Evolutionary conservation across 1,140 invertebrate species (phyloP), one percentile per base, ranked within the genome.

Genomic region (Eriosoma lanigerum): DNA sequence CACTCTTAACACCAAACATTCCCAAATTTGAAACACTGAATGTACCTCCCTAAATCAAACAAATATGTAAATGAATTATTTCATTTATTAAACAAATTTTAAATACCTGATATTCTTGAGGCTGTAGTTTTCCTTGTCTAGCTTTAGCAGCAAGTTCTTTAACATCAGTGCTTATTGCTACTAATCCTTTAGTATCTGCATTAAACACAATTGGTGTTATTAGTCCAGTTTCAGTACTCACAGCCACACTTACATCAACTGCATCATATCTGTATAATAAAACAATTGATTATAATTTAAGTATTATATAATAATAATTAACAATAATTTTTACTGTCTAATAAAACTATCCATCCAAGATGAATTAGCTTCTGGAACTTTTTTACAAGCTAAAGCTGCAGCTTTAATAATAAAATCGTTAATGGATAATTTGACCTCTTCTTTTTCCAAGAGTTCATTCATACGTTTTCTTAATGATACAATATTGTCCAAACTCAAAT

Each of bases 331-430:
- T 90, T 87, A 97, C 94, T 98, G 93, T 88, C 97, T 91, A 84
- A 99, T 98, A 83, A 93, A 92, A n/a, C 92, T 90, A 80, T 95
- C 96, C 89, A 96, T 90, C 96, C 98, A 99, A 24, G 95, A 91
- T 19, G 95, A 96, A 86, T 99, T 99, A 3, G 92, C 94, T 84
- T 97, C 94, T 1, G 98, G 98, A 72, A 99, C 94, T 86, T 94
- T 93, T 84, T 92, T 91, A 86, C 93, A 96, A 12, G 98, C 95
- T 76, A 96, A 88, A 4, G 97, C 96, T 21, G 94, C 91, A 1
- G 95, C 97, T 86, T 99, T 99, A 60, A 99, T 94, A 66, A 99
- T 93, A 83, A 99, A 98, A 86, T 99, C 98, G 85, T 99, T 99
- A 0, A 99, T 90, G 29, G 96, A 98, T 17, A 99, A 84, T 87